Evolutionary conservation across 2,797 vertebrate genomes (phyloP), one percentile per base, ranked within the genome.

Genomic region (Amniataba percoides): DNA sequence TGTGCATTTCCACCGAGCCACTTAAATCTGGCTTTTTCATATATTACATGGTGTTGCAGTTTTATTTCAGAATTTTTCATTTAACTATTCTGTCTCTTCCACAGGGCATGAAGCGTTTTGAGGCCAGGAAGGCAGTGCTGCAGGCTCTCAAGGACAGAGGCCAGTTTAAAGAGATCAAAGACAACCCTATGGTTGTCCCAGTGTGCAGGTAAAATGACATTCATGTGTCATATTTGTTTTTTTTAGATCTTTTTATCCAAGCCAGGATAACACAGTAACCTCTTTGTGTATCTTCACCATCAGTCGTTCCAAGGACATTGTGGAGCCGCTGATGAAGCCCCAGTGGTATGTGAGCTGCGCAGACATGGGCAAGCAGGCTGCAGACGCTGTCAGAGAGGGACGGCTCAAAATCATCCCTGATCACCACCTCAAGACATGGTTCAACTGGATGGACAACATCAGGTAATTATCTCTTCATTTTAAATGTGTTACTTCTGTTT

Each of bases 121-220:
- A 95, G 77, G 97, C 97, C 58, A 96, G 97, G 74, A 95, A 94
- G 74, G 94, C 90, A 0, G 97, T 98, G 46, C 90, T 98, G 42
- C 95, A 95, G 34, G 96, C 96, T 0, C 93, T 99, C 67, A 96
- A 96, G 85, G 95, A 96, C 73, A 89, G 65, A 69, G 96, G 96
- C 7, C 95, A 97, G 16, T 97, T 97, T 77, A 97, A 94, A 48
- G 96, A 96, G 27, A 73, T 96, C 55, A 95, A 96, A 90, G 97
- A 99, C 88, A 97, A 98, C 87, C 97, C 97, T 13, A 99, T 99
- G 97, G 97, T 98, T 57, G 97, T 99, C 3, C 97, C 97, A 0
- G 87, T 99, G 39, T 99, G 97, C 96, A 99, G 97, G 97, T 98
- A 90, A 45, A 91, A 84, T 40, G 19, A 48, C 36, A 8, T 14